Evolutionary conservation across 2,888 invertebrate genomes (phyloP).

Genomic region (Mamestra brassicae): DNA sequence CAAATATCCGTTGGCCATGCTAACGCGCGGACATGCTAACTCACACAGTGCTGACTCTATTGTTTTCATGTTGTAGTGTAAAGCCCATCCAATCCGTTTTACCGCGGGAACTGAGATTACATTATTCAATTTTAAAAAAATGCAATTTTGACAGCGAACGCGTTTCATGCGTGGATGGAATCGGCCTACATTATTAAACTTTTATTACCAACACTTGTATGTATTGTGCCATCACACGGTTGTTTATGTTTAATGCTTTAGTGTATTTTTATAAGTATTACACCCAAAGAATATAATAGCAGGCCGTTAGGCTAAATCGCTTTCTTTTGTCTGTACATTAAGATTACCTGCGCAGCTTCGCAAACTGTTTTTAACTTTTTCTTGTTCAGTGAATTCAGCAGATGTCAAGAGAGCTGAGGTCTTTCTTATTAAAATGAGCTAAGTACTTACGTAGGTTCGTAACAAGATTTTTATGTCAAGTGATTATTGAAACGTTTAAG

Average conservation of each 20-base stretch:
- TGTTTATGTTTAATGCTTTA: slow-evolving; percentile 55
- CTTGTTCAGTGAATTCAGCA: slow-evolving; percentile 76
- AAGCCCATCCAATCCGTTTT: slow-evolving; percentile 48
- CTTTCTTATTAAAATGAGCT: slow-evolving; percentile 59
- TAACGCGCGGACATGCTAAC: background rate
- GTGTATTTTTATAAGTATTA: slow-evolving; percentile 49
- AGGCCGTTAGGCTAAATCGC: slow-evolving; percentile 48
- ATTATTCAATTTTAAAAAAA: slow-evolving; percentile 57
- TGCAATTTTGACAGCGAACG: slow-evolving; percentile 55
- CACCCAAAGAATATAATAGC: slow-evolving; percentile 54
- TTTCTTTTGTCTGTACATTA: slow-evolving; percentile 68
- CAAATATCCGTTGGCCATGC: slow-evolving; percentile 18
- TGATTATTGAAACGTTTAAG: slow-evolving; percentile 49
- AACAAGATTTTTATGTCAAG: slow-evolving; percentile 43
- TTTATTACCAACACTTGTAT: slow-evolving; percentile 48
- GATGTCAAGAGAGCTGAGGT: slow-evolving; percentile 67
- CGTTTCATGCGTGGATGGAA: slow-evolving; percentile 30
- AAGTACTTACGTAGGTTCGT: slow-evolving; percentile 41
- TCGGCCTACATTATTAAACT: slow-evolving; percentile 46
- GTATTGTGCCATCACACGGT: slow-evolving; percentile 38
- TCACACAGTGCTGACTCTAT: slow-evolving; percentile 26
- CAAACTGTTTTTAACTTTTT: slow-evolving; percentile 75
- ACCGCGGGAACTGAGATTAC: slow-evolving; percentile 39
- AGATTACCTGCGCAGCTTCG: slow-evolving; percentile 67
- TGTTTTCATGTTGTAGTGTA: slow-evolving; percentile 39